Evolutionary conservation across 2,888 invertebrate species (phyloP), one percentile per base, ranked within the genome.

Genomic region (Drosophila mimica): DNA sequence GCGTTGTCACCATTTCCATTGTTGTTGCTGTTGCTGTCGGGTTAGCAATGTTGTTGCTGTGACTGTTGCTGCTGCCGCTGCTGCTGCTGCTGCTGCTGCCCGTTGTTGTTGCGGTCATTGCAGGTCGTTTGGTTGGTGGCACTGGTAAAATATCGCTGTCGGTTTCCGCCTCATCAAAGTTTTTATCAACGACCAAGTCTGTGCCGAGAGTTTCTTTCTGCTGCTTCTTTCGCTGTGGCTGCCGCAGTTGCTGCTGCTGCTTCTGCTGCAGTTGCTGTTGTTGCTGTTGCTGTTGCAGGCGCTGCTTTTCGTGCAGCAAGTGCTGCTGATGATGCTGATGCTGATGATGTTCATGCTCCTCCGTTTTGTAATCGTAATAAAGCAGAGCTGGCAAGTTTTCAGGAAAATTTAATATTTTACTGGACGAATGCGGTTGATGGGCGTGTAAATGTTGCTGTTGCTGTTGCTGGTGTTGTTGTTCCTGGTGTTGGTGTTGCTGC

Each of bases 361-460:
- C 92, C 74, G 92, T 92, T 81, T 92, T 92, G 82, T 92, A 92
- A 76, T 92, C 92, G 64, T 92, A 92, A 76, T 92, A 92, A 73
- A 92, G 90, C 65, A 92, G 78, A n/a, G 92, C 90, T 34, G 92
- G 92, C 80, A 92, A 81, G 83, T 92, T 92, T 88, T 92, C 92
- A 62, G 92, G 92, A 43, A 92, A 92, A 81, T 91, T 92, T 64
- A 92, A 88, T 72, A 92, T 92, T 86, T 92, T 92, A 65, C 89
- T 90, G 56, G 80, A 78, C 72, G 88, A 77, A 60, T 89, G 85
- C 49, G 74, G 59, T 33, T 76, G 66, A 68, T 83, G 83, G 49
- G 75, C 68, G 65, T 78, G 78, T 38, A 75, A 65, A 48, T 79
- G 68, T 54, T 74, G 69, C 9, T 80, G 81, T 13, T 77, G 73